Evolutionary conservation across 23 tunicate species (phyloP), one percentile per base, ranked within the genome.

Genomic region (Ascidia mentula): DNA sequence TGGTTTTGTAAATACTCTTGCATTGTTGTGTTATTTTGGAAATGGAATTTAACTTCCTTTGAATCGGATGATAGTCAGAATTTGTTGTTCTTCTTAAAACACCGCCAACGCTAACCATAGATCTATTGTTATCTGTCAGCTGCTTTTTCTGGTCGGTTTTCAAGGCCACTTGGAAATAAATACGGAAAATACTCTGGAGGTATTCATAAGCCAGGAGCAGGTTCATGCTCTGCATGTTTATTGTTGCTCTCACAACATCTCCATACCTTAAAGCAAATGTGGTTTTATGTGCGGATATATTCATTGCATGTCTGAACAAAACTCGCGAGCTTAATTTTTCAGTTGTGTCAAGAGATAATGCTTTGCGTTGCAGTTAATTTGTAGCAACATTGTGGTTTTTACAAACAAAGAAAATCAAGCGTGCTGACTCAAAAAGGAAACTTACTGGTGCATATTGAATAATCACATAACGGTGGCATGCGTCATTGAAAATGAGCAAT

Each of bases 11-110:
- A 20, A 33, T 36, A 36, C 77, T 0, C 20, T 59, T 5, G 20
- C 22, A 80, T 17, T 79, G 74, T 71, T 36, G 20, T 8, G 0
- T 33, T 72, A 34, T 31, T 82, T 81, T 81, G 65, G 2, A 26
- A 53, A 53, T 28, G 24, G 24, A 42, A 53, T 53, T 26, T 53
- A 20, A 53, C 65, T 20, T 53, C 65, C 65, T 26, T 28, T 9
- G 24, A 5, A 9, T 9, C 65, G 65, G 65, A 53, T 53, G 65
- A 26, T 53, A 9, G 13, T 6, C 13, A 1, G 65, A n/a, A n/a
- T n/a, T n/a, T n/a, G n/a, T n/a, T n/a, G n/a, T n/a, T n/a, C n/a
- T n/a, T 53, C 13, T 3, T 53, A 3, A 53, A 53, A 6, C 7
- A 53, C 22, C 7, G 13, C 13, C 65, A 53, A 53, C 13, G 65